Base-by-base conservation (phyloP, 2,888 invertebrate genomes). In the Crepidodera aurea region DNA sequence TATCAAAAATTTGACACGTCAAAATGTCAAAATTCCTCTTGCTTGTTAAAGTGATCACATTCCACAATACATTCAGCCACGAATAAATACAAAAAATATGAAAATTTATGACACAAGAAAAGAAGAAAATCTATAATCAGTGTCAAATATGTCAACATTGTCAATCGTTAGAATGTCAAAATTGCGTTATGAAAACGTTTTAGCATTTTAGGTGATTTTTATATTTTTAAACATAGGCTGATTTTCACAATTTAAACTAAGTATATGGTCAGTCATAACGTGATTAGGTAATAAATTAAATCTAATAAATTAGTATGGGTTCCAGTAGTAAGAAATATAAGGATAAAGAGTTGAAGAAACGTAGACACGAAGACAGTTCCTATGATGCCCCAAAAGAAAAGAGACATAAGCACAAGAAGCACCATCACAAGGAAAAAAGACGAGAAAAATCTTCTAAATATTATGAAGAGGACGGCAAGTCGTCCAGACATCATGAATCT, bases 291-390 rank as follows among this genome's bases (percentile, higher is more conserved):
- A 54, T 54, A 18, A 10, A 54, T 50, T 56, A 55, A 60, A 65
- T 56, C 59, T 70, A 67, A 70, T 54, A 70, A 67, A 67, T 66
- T 22, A 59, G 51, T 67, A 90, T 90, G 90, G 89, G 89, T 72
- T 89, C 90, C 16, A 84, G 82, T 75, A 90, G 88, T 79, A 88
- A 89, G 76, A 89, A 89, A 75, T 87, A 87, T 78, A 82, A 82
- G 73, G 89, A 89, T 77, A 81, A 82, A 39, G 83, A 85, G 44
- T 87, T 84, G 1, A 87, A 88, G 77, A 90, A 90, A 81, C 85
- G 87, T 78, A 88, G 88, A 76, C 89, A 90, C 62, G 87, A 86
- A 37, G 76, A 85, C 8, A 25, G 27, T 19, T 44, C 34, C 54
- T 83, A 77, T 56, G 86, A 86, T 66, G 69, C 71, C 22, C 75